Evolutionary conservation across 1,140 invertebrate genomes (phyloP).

Genomic region (Brachionus paranguensis): DNA sequence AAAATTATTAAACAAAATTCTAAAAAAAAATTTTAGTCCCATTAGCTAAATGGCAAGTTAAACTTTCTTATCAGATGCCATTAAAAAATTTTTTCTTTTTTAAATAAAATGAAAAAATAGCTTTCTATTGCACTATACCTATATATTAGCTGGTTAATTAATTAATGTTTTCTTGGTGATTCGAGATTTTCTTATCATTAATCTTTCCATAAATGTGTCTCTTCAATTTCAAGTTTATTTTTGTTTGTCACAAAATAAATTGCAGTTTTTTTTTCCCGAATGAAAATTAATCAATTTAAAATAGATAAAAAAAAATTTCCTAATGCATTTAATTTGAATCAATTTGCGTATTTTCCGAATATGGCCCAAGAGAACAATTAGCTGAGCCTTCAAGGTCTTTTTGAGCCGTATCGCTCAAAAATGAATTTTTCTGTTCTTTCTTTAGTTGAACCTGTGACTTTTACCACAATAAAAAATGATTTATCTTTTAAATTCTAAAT

Average conservation of each 20-base stretch:
- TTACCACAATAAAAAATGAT: not conserved
- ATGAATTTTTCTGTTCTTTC: not conserved
- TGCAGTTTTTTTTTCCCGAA: not conserved
- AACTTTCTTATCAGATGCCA: not conserved
- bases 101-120: not conserved
- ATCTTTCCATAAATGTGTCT: not conserved
- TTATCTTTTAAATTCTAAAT: no score
- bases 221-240: not conserved
- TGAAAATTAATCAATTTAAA: not conserved
- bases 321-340: not conserved
- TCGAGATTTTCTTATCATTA: not conserved
- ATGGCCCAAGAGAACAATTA: not conserved
- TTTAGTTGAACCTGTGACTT: not conserved
- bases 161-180: not conserved
- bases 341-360: not conserved
- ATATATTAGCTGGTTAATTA: not conserved
- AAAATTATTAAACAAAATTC: not conserved
- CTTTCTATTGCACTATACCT: not conserved
- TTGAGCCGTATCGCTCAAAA: not conserved
- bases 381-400: not conserved
- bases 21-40: not conserved
- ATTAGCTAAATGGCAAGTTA: not conserved
- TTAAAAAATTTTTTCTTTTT: not conserved
- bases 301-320: not conserved
- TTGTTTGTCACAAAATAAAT: constrained; percentile 9